phyloP scores from a whole-genome alignment of 1,140 invertebrate species.

The Pinna nobilis region DNA sequence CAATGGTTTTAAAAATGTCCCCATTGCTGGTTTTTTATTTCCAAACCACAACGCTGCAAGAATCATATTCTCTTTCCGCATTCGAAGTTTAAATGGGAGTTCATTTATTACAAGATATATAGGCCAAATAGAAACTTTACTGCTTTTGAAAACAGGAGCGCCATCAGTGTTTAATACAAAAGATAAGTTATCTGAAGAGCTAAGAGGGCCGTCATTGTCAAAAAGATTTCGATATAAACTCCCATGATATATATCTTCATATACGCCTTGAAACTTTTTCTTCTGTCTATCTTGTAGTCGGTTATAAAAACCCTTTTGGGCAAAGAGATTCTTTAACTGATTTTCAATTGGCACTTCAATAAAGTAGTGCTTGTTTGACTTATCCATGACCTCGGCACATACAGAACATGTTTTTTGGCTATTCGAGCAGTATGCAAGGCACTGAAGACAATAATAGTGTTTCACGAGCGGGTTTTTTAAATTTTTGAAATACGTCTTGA shows the following conservation, averaged over 20 bases:
- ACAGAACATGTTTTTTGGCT: constrained; percentile 14
- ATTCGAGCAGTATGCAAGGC: constrained; percentile 6
- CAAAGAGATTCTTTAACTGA: constrained; percentile 26
- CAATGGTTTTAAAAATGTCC: constrained; percentile 18
- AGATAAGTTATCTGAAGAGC: constrained; percentile 18
- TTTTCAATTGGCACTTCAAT: constrained; percentile 37
- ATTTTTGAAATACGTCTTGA: constrained; percentile 40
- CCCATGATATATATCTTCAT: constrained; percentile 32
- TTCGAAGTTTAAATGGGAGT: constrained; percentile 24
- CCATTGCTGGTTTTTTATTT: constrained; percentile 27
- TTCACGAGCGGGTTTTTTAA: constrained; percentile 39
- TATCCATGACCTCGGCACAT: constrained; percentile 3
- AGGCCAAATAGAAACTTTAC: constrained; percentile 35
- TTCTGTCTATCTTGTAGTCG: constrained; percentile 15
- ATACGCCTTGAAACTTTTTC: constrained; percentile 1
- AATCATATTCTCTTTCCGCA: constrained; percentile 36
- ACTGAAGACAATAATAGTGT: constrained; percentile 41
- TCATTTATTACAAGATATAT: constrained; percentile 35
- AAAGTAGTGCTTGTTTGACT: constrained; percentile 29
- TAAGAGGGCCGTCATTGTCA: constrained; percentile 13
- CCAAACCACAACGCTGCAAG: constrained; percentile 28
- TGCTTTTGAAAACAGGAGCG: constrained; percentile 32
- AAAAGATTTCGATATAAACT: constrained; percentile 8
- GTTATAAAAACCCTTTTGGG: constrained; percentile 25
- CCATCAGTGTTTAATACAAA: constrained; percentile 38